These are phyloP conservation scores for Falco cherrug DNA, from an alignment of 2,797 vertebrate genomes.

Conservation along the genomic window DNA sequence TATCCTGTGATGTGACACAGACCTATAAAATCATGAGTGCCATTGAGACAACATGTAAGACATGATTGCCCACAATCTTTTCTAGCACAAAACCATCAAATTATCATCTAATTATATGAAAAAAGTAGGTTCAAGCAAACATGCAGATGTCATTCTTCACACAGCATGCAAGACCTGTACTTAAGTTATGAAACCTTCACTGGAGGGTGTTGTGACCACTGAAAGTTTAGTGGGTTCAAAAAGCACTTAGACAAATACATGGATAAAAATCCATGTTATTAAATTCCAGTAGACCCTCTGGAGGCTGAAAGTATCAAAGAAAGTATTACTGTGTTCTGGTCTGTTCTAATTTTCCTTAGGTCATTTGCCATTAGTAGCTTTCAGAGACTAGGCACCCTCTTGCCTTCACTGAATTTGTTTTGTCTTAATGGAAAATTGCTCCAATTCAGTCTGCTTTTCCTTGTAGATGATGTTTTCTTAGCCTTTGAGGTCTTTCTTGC, in stretches of 20 bases:
- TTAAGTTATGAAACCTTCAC: neutral
- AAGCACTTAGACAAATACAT: neutral
- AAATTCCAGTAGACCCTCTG: neutral
- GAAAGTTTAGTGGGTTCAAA: neutral
- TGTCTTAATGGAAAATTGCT: neutral
- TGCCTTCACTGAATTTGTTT: neutral
- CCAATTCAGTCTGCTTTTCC: neutral
- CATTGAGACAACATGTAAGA: neutral
- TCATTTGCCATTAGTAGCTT: neutral
- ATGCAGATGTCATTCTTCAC: neutral
- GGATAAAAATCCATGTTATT: neutral
- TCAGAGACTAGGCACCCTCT: fast-evolving
- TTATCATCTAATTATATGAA: neutral
- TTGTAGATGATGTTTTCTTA: neutral
- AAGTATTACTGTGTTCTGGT: neutral
- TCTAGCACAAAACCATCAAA: neutral
- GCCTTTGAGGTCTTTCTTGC: neutral
- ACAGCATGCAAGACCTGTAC: neutral
- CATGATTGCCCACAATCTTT: neutral
- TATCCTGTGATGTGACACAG: neutral
- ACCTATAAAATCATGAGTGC: neutral
- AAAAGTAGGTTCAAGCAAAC: neutral
- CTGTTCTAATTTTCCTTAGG: neutral
- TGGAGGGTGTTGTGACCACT: neutral
- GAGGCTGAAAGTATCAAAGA: neutral